These are phyloP conservation scores for Tragelaphus scriptus DNA, from an alignment of 2,113 vertebrate species.

Conservation along the genomic window DNA sequence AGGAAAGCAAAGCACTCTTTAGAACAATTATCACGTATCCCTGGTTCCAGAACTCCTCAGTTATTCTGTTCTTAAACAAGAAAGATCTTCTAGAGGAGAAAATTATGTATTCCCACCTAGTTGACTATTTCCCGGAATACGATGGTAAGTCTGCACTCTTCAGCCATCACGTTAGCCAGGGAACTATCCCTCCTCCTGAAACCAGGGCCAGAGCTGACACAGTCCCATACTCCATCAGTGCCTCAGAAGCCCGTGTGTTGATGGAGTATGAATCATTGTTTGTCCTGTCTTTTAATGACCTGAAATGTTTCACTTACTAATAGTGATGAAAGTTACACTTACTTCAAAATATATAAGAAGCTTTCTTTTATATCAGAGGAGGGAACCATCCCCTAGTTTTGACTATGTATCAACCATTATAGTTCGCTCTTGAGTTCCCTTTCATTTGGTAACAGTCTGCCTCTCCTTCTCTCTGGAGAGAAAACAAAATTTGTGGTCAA, in stretches of 20 bases:
- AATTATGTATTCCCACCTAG: conserved; percentile 96
- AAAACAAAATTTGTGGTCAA: neutral
- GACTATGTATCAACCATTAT: neutral
- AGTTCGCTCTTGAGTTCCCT: neutral
- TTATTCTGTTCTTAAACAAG: conserved; percentile 98
- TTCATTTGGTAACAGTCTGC: neutral
- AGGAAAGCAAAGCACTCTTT: conserved; percentile 96
- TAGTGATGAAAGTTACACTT: neutral
- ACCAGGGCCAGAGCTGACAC: no score
- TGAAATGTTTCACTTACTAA: neutral
- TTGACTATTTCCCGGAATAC: conserved; percentile 96
- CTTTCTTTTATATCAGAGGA: neutral
- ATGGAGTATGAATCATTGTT: neutral
- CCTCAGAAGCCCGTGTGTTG: neutral
- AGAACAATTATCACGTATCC: conserved; percentile 95
- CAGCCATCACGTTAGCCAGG: neutral
- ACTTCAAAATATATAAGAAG: neutral
- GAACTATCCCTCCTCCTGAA: neutral
- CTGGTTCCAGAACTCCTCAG: conserved; percentile 95
- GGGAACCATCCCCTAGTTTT: neutral
- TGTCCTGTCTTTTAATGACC: neutral
- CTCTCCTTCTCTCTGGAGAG: neutral
- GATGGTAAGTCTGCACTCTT: conserved; percentile 84
- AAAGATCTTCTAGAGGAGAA: conserved; percentile 97
- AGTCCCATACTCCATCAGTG: rapidly evolving